Conservation (phyloP, 2,113 vertebrate genomes). For the Pionites leucogaster region DNA sequence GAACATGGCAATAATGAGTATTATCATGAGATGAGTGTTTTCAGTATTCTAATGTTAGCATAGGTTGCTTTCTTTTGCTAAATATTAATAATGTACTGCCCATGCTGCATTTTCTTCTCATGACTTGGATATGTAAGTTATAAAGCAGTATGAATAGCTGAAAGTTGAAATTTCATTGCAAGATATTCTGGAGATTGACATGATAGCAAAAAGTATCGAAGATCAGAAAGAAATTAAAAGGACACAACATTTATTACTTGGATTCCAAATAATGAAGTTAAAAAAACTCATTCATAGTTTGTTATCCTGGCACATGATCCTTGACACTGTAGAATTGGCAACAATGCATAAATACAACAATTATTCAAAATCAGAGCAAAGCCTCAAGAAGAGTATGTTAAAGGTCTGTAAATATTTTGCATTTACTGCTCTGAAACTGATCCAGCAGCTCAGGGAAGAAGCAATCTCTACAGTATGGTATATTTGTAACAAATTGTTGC, state of each 20-base stretch:
- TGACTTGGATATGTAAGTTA: neutral
- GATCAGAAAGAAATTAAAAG: neutral
- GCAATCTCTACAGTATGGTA: neutral
- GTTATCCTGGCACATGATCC: neutral
- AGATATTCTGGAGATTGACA: neutral
- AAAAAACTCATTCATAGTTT: neutral
- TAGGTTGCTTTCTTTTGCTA: neutral
- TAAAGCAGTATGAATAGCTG: neutral
- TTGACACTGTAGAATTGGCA: neutral
- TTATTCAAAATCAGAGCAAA: neutral
- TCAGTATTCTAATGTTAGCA: neutral
- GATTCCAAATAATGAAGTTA: neutral
- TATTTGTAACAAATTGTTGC: neutral
- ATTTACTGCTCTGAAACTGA: neutral
- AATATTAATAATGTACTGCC: neutral
- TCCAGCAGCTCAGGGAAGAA: neutral
- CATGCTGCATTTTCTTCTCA: neutral
- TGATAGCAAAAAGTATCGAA: neutral
- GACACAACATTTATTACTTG: neutral
- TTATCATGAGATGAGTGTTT: neutral
- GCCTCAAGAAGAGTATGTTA: rapidly evolving
- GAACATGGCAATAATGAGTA: neutral
- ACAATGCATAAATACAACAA: neutral
- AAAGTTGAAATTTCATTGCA: neutral
- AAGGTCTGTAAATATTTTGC: neutral